phyloP scores from a whole-genome alignment of 2,113 vertebrate genomes.

The Nothobranchius furzeri region DNA sequence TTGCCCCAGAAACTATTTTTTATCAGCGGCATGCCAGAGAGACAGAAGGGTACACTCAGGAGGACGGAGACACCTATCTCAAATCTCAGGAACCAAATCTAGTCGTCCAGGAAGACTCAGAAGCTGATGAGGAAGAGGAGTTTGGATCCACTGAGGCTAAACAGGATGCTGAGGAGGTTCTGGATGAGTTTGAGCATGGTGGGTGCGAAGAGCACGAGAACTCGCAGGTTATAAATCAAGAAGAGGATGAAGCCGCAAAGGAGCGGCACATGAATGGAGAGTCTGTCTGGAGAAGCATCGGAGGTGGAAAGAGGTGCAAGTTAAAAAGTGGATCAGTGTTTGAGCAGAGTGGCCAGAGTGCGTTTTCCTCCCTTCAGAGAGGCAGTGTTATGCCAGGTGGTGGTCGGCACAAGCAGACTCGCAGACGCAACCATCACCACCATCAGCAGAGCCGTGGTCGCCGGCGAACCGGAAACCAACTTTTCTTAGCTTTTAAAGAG shows the following conservation, averaged over 20 bases:
- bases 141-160: constrained; percentile 52
- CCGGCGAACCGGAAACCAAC: constrained; percentile 68
- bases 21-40: constrained; percentile 29
- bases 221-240: constrained; percentile 52
- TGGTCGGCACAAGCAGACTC: constrained; percentile 79
- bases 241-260: constrained; percentile 67
- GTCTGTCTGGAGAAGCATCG: constrained; percentile 67
- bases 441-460: constrained; percentile 72
- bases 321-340: constrained; percentile 60
- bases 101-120: constrained; percentile 41
- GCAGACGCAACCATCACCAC: constrained; percentile 83
- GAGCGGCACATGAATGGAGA: constrained; percentile 71
- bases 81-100: constrained; percentile 59
- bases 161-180: constrained; percentile 53
- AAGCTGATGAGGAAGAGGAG: constrained; percentile 39
- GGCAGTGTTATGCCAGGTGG: constrained; percentile 64
- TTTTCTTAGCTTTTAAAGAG: constrained; percentile 73
- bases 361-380: constrained; percentile 63
- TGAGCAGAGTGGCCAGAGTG: constrained; percentile 61
- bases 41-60: constrained; percentile 31
- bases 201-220: constrained; percentile 31
- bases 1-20: constrained; percentile 7
- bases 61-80: constrained; percentile 26
- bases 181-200: constrained; percentile 47
- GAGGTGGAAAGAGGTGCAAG: constrained; percentile 65